A percentile compares a stretch with the other conserved stretches of the same genome.
Evolutionary conservation across 2,797 vertebrate species (phyloP).

Genomic region (Neosalanx taihuensis): DNA sequence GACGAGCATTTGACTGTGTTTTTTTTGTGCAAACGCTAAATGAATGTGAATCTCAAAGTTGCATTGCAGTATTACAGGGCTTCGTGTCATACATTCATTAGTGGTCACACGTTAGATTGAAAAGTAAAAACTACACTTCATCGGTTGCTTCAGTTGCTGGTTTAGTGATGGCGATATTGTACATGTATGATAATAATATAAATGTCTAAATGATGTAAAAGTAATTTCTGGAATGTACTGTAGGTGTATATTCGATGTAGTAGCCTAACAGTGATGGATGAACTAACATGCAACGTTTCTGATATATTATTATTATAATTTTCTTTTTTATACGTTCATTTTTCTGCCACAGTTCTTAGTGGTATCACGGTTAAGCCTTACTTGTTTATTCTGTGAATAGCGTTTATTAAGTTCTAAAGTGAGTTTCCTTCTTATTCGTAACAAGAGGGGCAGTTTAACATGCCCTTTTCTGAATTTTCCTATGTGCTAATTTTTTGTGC

Average conservation of each 20-base stretch:
- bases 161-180: slow-evolving; percentile 22
- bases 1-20: slow-evolving; percentile 30
- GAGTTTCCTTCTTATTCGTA: neutral
- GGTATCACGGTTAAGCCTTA: slow-evolving; percentile 17
- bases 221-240: slow-evolving; percentile 31
- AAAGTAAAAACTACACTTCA: slow-evolving; percentile 19
- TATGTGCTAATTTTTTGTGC: slow-evolving; percentile 12
- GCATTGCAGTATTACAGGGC: slow-evolving; percentile 47
- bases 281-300: slow-evolving; percentile 7
- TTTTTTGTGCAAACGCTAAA: slow-evolving; percentile 34
- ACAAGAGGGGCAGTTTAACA: slow-evolving; percentile 17
- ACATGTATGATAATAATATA: slow-evolving; percentile 35
- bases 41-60: slow-evolving; percentile 43
- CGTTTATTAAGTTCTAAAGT: slow-evolving; percentile 22
- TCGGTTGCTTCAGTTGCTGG: slow-evolving; percentile 10
- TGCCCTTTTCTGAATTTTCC: neutral
- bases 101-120: slow-evolving; percentile 7
- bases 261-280: slow-evolving; percentile 12
- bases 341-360: slow-evolving; percentile 16
- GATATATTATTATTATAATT: slow-evolving; percentile 2
- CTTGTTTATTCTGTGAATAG: slow-evolving; percentile 27
- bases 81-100: slow-evolving; percentile 38
- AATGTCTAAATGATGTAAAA: slow-evolving; percentile 29
- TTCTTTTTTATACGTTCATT: slow-evolving; percentile 13
- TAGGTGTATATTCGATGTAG: slow-evolving; percentile 24